These are phyloP conservation scores for Parauchenoglanis ngamensis DNA, from an alignment of 2,797 vertebrate genomes.

Conservation along the genomic window DNA sequence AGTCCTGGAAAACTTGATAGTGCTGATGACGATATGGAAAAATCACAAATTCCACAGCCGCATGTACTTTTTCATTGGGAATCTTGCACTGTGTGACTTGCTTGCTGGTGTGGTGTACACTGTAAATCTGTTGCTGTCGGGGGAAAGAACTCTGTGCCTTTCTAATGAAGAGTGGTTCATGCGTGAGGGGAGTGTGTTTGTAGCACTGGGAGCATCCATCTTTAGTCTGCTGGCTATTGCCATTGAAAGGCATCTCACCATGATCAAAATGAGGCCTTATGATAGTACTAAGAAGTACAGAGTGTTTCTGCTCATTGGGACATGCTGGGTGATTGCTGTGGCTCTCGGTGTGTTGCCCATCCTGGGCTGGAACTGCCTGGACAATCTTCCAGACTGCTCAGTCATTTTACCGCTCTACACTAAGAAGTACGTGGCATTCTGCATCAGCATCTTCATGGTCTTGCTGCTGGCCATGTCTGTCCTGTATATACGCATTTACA, in stretches of 20 bases:
- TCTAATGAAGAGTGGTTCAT: conserved; percentile 87
- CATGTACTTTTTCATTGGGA: conserved; percentile 98
- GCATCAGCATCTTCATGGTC: conserved; percentile 85
- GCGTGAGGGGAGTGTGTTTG: conserved; percentile 95
- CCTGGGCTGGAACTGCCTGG: conserved; percentile 93
- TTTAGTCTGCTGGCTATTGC: conserved; percentile 94
- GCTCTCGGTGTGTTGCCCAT: conserved; percentile 88
- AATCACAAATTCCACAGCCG: conserved; percentile 94
- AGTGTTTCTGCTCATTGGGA: conserved; percentile 92
- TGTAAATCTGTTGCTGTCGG: conserved; percentile 91
- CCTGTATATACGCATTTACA: conserved; percentile 91
- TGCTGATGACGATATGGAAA: conserved; percentile 92
- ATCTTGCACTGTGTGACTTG: conserved; percentile 93
- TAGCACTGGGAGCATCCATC: conserved; percentile 88
- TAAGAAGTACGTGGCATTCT: conserved; percentile 93
- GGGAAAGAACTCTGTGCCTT: conserved; percentile 84
- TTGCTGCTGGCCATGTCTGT: conserved; percentile 86
- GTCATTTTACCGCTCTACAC: conserved; percentile 90
- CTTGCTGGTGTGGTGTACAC: conserved; percentile 87
- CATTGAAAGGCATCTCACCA: conserved; percentile 93
- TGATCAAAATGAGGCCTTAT: conserved; percentile 98
- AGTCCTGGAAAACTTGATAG: conserved; percentile 91
- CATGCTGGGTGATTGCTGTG: conserved; percentile 90
- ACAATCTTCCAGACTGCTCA: conserved; percentile 87
- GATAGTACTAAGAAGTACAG: conserved; percentile 91